Evolutionary conservation across 2,113 vertebrate genomes (phyloP).

Genomic region (Anolis carolinensis): DNA sequence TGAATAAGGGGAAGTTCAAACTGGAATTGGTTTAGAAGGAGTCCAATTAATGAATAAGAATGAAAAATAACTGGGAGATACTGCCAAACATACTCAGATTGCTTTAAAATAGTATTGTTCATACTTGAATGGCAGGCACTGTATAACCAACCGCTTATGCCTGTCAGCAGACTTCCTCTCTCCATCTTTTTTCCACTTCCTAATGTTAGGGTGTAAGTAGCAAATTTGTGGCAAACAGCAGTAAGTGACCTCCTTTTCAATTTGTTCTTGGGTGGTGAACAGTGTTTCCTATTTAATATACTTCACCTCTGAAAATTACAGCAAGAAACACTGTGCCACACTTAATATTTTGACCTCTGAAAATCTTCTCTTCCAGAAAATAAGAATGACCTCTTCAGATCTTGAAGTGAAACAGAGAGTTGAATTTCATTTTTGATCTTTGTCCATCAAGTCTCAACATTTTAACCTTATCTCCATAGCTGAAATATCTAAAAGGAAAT

Average conservation of each 20-base stretch:
- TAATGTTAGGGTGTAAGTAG: slow-evolving; percentile 21
- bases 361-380: slow-evolving; percentile 62
- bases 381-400: slow-evolving; percentile 43
- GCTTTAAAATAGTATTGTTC: background rate
- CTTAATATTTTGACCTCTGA: slow-evolving; percentile 61
- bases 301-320: slow-evolving; percentile 51
- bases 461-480: slow-evolving; percentile 64
- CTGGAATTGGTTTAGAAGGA: background rate
- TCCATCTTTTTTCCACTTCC: background rate
- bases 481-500: slow-evolving; percentile 58
- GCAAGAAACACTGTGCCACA: slow-evolving; percentile 47
- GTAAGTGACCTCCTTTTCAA: slow-evolving; percentile 19
- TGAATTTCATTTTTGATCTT: slow-evolving; percentile 65
- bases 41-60: background rate
- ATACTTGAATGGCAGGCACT: background rate
- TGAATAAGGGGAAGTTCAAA: background rate
- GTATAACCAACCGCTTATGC: background rate
- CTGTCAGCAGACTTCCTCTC: background rate
- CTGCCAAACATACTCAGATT: background rate
- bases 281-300: slow-evolving; percentile 41
- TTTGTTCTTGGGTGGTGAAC: slow-evolving; percentile 19
- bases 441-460: slow-evolving; percentile 59
- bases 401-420: slow-evolving; percentile 56
- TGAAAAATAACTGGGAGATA: background rate
- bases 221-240: slow-evolving; percentile 31